Evolutionary conservation across 2,113 vertebrate genomes (phyloP).

Genomic region (Hydropotes inermis): DNA sequence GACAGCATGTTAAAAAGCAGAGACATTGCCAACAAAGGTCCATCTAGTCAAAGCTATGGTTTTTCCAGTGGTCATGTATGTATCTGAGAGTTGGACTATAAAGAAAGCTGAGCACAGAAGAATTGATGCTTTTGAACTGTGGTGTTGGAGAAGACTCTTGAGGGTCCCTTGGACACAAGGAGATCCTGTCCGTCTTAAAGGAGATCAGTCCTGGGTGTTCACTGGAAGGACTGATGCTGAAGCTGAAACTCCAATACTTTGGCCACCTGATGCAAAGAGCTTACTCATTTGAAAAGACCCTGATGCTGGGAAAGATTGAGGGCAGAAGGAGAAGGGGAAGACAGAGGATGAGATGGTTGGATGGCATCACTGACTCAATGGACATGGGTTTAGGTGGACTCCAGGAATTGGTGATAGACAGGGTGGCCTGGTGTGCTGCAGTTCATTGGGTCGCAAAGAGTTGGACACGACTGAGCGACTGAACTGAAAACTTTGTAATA

Average conservation of each 20-base stretch:
- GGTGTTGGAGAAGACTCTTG: not conserved
- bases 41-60: not conserved
- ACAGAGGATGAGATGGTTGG: not conserved
- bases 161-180: not conserved
- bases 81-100: not conserved
- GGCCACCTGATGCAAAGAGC: not conserved
- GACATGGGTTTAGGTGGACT: not conserved
- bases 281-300: not conserved
- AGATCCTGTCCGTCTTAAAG: not conserved
- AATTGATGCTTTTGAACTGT: not conserved
- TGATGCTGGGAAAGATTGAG: not conserved
- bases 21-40: not conserved
- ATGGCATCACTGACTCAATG: not conserved
- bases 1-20: not conserved
- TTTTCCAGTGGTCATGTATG: not conserved
- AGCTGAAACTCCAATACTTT: not conserved
- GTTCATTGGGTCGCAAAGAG: not conserved
- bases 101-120: not conserved
- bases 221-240: not conserved
- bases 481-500: not conserved
- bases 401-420: accelerated
- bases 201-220: not conserved
- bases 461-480: accelerated
- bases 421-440: accelerated
- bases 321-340: not conserved